Evolutionary conservation across 2,888 invertebrate genomes (phyloP).

Genomic region (Anaspis maculata): DNA sequence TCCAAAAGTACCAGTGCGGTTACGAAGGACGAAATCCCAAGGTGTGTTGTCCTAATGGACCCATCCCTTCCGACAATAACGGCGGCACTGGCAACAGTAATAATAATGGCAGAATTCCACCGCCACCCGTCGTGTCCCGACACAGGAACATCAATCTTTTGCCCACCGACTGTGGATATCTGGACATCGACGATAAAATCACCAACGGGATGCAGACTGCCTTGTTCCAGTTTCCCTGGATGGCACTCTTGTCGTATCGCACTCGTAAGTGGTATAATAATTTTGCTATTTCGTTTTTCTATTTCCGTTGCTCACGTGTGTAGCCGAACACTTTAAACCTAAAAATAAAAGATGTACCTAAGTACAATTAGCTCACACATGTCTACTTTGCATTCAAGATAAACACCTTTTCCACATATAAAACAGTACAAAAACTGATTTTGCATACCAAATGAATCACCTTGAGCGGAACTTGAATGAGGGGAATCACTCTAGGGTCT

Average conservation of each 20-base stretch:
- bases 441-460: too few species aligned
- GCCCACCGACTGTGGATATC: conserved; percentile 48
- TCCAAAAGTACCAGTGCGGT: conserved; percentile 34
- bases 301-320: background rate
- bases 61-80: conserved; percentile 5
- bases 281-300: too few species aligned
- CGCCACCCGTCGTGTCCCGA: conserved; percentile 35
- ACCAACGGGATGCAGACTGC: conserved; percentile 53
- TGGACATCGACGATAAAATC: conserved; percentile 46
- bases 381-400: too few species aligned
- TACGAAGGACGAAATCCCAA: conserved; percentile 34
- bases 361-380: too few species aligned
- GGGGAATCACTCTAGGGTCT: too few species aligned
- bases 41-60: conserved; percentile 14
- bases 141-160: conserved; percentile 38
- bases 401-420: too few species aligned
- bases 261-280: conserved; percentile 13
- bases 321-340: too few species aligned
- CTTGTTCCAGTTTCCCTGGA: conserved; percentile 65
- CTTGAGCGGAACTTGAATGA: too few species aligned
- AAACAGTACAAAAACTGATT: too few species aligned
- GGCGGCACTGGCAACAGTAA: background rate
- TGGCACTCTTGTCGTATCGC: conserved; percentile 59
- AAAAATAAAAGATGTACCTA: too few species aligned
- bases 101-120: background rate